A percentile compares a stretch with the other conserved stretches of the same genome.
phyloP scores from a whole-genome alignment of 1,140 invertebrate species.

The Oryzaephilus surinamensis region DNA sequence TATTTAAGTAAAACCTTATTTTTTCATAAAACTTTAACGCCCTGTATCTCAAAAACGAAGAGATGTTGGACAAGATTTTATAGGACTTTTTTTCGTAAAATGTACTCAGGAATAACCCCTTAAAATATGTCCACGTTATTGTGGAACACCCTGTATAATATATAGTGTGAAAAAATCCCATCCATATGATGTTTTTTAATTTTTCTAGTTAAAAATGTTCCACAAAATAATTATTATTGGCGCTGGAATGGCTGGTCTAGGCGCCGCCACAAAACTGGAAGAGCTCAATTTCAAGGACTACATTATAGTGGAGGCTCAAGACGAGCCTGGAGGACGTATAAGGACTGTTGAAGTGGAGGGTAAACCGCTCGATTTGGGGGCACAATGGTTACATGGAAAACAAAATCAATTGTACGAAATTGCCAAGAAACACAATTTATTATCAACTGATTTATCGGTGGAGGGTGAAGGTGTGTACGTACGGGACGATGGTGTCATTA shows the following conservation, averaged over 20 bases:
- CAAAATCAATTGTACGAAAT: constrained; percentile 46
- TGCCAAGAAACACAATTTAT: constrained; percentile 34
- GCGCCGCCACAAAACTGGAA: constrained; percentile 42
- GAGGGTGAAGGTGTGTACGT: constrained; percentile 47
- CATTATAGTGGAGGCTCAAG: constrained; percentile 46
- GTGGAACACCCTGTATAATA: too few relatives aligned
- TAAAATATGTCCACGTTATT: too few relatives aligned
- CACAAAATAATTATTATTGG: constrained; percentile 44
- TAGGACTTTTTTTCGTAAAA: too few relatives aligned
- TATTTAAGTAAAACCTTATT: too few relatives aligned
- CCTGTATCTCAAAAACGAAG: too few relatives aligned
- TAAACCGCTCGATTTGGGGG: constrained; percentile 50
- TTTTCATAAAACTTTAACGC: too few relatives aligned
- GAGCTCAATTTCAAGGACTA: constrained; percentile 41
- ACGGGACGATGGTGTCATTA: constrained; percentile 39
- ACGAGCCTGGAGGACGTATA: constrained; percentile 51
- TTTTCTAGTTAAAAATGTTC: too few relatives aligned
- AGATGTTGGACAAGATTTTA: too few relatives aligned
- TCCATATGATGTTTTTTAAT: too few relatives aligned
- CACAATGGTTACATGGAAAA: constrained; percentile 66
- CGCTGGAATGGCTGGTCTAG: constrained; percentile 51
- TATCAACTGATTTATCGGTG: constrained; percentile 37
- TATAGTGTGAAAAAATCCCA: too few relatives aligned
- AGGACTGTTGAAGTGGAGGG: constrained; percentile 37
- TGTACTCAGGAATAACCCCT: too few relatives aligned